These are phyloP conservation scores for Furcifer pardalis DNA, from an alignment of 2,797 vertebrate genomes.

Conservation along the genomic window DNA sequence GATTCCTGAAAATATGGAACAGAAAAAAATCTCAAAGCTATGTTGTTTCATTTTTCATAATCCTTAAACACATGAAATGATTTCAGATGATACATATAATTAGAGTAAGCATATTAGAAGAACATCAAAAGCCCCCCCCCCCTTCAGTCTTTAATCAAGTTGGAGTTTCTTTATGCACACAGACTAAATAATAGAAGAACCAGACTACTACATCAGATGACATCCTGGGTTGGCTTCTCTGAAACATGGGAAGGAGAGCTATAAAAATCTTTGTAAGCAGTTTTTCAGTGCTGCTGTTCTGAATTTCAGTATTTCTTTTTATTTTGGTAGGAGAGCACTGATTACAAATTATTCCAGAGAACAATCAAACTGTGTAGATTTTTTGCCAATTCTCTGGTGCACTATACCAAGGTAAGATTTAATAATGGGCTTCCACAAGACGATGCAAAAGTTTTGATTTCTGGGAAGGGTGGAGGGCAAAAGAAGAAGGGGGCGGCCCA, in stretches of 20 bases:
- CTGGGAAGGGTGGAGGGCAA: too few species aligned
- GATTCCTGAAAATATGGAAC: not conserved
- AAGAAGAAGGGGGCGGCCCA: too few species aligned
- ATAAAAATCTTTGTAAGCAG: not conserved
- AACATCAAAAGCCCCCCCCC: too few species aligned
- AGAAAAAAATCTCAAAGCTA: not conserved
- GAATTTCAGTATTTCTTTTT: constrained; percentile 37
- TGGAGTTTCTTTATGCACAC: not conserved
- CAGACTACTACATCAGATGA: not conserved
- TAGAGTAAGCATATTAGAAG: not conserved
- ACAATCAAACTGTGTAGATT: constrained; percentile 92
- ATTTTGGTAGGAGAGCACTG: constrained; percentile 78
- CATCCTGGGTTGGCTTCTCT: not conserved
- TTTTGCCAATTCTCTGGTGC: constrained; percentile 92
- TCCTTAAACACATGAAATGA: not conserved
- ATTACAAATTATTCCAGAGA: constrained; percentile 91
- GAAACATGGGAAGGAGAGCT: too few species aligned
- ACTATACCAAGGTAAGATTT: constrained; percentile 91
- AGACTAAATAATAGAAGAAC: not conserved
- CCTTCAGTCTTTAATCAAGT: not conserved
- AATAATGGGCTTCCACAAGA: not conserved
- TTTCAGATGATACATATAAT: not conserved
- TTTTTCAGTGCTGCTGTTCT: not conserved
- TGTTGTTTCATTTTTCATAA: not conserved
- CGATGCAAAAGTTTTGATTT: constrained; percentile 17